Base-by-base conservation (phyloP, 2,888 invertebrate genomes). In the Ferrisia virgata region DNA sequence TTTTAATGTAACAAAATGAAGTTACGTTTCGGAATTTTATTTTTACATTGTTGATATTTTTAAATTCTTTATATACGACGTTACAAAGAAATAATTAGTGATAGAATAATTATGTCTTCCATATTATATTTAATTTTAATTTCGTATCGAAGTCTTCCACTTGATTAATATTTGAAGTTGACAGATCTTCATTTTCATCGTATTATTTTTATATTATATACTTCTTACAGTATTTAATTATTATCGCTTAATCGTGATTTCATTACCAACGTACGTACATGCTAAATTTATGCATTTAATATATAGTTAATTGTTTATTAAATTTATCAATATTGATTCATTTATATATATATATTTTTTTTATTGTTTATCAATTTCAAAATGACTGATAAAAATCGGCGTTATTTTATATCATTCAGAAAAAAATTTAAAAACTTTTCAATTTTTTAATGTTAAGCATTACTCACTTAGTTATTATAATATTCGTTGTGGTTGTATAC, bases 331-430 rank as follows among this genome's bases (percentile, higher is more conserved):
- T 13, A 47, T 13, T 47, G 36, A 47, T 47, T 13, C 47, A 15
- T 69, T 69, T 69, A 69, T 69, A 31, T 47, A 47, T 69, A 11
- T 64, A 64, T 18, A 6, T 69, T 15, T 69, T 69, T 69, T 69
- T 69, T 69, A 31, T 28, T 13, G 28, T 69, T 69, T 31, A 69
- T 69, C 4, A 69, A 33, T 69, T 22, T 36, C 1, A 76, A 36
- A 18, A 76, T 76, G 72, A 76, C 72, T 76, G 72, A 76, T 18
- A 28, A 36, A 76, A 76, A 36, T 76, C 72, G 36, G 9, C 33
- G 36, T 76, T 76, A 18, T 76, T 76, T 76, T 76, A 18, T 76
- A 76, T 31, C 25, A 36, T 76, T 76, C 31, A 69, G 31, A 31
- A n/a, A 15, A 33, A 64, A 69, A 31, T 69, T 69, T 69, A 15